Evolutionary conservation across 2,113 vertebrate genomes (phyloP).

Genomic region (Phrynosoma platyrhinos): DNA sequence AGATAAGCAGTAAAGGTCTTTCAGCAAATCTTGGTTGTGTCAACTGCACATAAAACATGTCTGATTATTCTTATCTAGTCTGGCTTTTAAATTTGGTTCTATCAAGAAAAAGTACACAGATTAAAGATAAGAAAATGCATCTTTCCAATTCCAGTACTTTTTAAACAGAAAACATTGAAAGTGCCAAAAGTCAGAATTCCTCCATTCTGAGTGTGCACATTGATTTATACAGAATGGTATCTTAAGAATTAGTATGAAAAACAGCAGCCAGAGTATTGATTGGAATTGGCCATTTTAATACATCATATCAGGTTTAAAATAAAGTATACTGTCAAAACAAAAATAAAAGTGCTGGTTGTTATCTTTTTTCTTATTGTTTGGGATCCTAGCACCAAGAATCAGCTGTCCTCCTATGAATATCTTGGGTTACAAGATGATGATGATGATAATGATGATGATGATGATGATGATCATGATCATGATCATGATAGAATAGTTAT

Average conservation of each 20-base stretch:
- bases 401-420: too few species aligned
- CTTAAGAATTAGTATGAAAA: background rate
- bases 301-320: background rate
- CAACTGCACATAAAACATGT: background rate
- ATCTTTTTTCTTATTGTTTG: background rate
- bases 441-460: too few species aligned
- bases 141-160: background rate
- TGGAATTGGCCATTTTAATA: too few species aligned
- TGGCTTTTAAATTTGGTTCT: constrained; percentile 18
- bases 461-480: too few species aligned
- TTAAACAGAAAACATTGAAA: background rate
- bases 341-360: background rate
- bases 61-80: constrained; percentile 21
- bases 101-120: background rate
- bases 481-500: too few species aligned
- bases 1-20: constrained; percentile 43
- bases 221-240: background rate
- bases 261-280: background rate
- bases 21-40: background rate
- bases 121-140: constrained; percentile 32
- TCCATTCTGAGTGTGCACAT: background rate
- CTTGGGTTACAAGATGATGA: too few species aligned
- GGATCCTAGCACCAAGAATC: too few species aligned
- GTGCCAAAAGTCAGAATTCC: background rate
- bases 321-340: background rate